phyloP scores from a whole-genome alignment of 1,140 invertebrate species.

The Asobara japonica region DNA sequence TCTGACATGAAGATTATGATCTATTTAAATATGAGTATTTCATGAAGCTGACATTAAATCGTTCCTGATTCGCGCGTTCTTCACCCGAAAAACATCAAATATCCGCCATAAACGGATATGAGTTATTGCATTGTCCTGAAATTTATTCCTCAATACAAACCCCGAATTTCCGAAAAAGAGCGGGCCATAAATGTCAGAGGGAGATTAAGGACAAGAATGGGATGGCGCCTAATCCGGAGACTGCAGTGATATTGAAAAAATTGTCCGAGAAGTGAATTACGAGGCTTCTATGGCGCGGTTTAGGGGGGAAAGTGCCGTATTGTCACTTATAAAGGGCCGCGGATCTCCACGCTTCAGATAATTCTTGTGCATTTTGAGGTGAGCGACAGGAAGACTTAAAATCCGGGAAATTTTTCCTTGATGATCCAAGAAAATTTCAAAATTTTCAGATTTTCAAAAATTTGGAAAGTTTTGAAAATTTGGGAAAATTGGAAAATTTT shows the following conservation, averaged over 20 bases:
- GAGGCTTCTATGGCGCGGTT: background rate
- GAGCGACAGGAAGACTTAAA: too few relatives aligned
- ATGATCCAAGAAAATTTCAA: too few relatives aligned
- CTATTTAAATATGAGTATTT: too few relatives aligned
- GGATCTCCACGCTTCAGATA: too few relatives aligned
- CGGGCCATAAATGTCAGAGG: background rate
- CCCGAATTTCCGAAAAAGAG: background rate
- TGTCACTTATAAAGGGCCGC: too few relatives aligned
- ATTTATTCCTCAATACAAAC: background rate
- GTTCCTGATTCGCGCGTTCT: background rate
- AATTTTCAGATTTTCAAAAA: too few relatives aligned
- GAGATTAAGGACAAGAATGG: background rate
- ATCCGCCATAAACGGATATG: background rate
- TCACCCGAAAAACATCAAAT: background rate
- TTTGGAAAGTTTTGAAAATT: too few relatives aligned
- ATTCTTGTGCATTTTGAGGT: too few relatives aligned
- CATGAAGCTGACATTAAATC: too few relatives aligned
- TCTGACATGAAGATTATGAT: too few relatives aligned
- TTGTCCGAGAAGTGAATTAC: background rate
- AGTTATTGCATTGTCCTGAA: background rate
- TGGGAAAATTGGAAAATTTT: too few relatives aligned
- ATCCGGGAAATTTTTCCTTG: too few relatives aligned
- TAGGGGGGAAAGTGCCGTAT: background rate
- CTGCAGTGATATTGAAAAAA: background rate
- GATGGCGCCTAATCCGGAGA: background rate